Evolutionary conservation across 2,888 invertebrate species (phyloP), one percentile per base, ranked within the genome.

Genomic region (Diarsia dahlii): DNA sequence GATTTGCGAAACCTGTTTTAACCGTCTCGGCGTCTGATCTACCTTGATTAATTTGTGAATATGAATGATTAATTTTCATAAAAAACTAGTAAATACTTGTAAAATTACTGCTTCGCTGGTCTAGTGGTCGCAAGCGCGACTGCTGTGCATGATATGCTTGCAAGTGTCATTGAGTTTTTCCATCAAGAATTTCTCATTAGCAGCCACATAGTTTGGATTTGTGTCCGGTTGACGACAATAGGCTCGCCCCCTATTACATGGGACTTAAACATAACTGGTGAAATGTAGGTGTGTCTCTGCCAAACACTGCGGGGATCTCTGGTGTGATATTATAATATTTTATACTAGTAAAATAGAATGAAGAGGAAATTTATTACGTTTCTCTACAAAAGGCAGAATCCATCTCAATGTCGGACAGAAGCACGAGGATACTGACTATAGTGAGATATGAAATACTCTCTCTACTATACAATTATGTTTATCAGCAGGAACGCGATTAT

Each of bases 361-460:
- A 39, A 50, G n/a, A 76, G 18, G 20, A 34, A 52, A 76, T 52
- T 5, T 28, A 50, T 28, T 28, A 28, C n/a, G 8, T 2, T 58
- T 9, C 18, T 34, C 46, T 52, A 18, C 4, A n/a, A 28, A 67
- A 60, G 28, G 4, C 39, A 1, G 78, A 78, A 18, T 48, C 6
- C 28, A 48, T 28, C 34, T 67, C 56, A 78, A 68, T 66, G 48
- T 56, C 50, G 8, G 15, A 20, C 13, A 34, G 28, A 56, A 45
- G 8, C 50, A 28, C 45, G 15, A 56, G 15, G 20, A 60, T 71
- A 56, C 46, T 45, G 10, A 34, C 10, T 46, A n/a, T n/a, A 68
- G 77, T 60, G 64, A 77, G 50, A 82, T 78, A 66, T 82, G 69
- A 82, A 82, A 15, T 72, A 64, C 75, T 82, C 69, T 82, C 82